These are phyloP conservation scores for Grus americana DNA, from an alignment of 2,113 vertebrate species.

Conservation along the genomic window DNA sequence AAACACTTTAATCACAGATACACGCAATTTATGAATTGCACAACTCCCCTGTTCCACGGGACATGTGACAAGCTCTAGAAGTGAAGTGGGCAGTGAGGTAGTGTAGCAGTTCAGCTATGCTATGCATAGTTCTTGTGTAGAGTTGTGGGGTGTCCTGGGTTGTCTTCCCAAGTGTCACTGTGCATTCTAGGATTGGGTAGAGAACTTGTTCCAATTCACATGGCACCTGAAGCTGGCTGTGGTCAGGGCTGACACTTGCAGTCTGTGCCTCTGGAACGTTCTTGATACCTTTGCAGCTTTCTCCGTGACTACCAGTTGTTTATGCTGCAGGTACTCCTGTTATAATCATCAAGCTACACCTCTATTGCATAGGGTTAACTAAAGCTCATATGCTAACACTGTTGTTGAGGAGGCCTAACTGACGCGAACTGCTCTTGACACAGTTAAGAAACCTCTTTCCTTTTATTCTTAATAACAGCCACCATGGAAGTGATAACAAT, in stretches of 20 bases:
- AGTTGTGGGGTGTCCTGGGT: rapidly evolving
- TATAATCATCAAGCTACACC: neutral
- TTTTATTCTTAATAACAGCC: neutral
- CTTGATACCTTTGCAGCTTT: neutral
- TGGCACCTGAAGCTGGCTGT: neutral
- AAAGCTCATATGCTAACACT: neutral
- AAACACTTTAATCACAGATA: neutral
- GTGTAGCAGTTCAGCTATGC: neutral
- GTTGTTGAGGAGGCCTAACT: neutral
- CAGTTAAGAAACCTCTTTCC: neutral
- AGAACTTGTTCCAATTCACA: neutral
- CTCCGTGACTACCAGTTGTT: neutral
- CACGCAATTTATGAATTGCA: neutral
- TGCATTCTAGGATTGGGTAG: neutral
- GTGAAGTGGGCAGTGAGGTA: neutral
- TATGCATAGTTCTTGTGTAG: neutral
- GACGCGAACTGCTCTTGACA: neutral
- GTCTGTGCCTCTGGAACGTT: neutral
- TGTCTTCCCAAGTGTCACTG: neutral
- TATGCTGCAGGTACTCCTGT: rapidly evolving
- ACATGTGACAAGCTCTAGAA: neutral
- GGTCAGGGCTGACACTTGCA: neutral
- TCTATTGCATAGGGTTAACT: neutral
- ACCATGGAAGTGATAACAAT: neutral
- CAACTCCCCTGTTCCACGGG: neutral